Base-by-base conservation (phyloP, 2,113 vertebrate genomes). In the Scomber scombrus region DNA sequence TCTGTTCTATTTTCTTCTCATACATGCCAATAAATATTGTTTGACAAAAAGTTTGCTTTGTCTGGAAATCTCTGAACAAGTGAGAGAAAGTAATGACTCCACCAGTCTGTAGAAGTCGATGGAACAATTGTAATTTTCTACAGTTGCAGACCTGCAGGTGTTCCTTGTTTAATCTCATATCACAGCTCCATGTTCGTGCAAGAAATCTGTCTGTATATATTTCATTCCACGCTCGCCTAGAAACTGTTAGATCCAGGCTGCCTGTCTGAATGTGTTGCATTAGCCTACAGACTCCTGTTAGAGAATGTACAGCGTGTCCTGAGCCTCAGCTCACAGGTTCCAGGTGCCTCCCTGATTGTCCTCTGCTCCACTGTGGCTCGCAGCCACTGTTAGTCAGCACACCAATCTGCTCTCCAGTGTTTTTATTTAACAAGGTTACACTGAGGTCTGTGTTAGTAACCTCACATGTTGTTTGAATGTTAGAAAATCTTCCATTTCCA, bases 21-120 rank as follows among this genome's bases (percentile, higher is more conserved):
- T 82, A 61, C 67, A 75, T 82, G 21, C 46, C 43, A 91, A 91
- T 93, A 91, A 93, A 93, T 62, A 85, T 47, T 29, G 74, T 90
- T 89, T 89, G 70, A 88, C 78, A 89, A 71, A 71, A 86, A 14
- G 46, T 11, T 10, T 47, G 26, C n/a, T 26, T 7, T n/a, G 47
- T 78, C 51, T 78, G 29, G 19, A 26, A 45, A 52, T 85, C 31
- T 75, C 18, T 75, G 16, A 47, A 23, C n/a, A 5, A 2, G 5
- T n/a, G 12, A 40, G 34, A 9, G 34, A 40, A 40, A 40, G 34
- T 7, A 9, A 40, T 40, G 34, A 40, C 34, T 9, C 31, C 7
- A 7, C 34, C 34, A 40, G 34, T 40, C 9, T 40, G 34, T 7
- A 7, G 31, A 31, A 1, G 10, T 47, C 34, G 8, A 15, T 8